Conservation (phyloP, 2,113 vertebrate genomes). For the Chinchilla lanigera region DNA sequence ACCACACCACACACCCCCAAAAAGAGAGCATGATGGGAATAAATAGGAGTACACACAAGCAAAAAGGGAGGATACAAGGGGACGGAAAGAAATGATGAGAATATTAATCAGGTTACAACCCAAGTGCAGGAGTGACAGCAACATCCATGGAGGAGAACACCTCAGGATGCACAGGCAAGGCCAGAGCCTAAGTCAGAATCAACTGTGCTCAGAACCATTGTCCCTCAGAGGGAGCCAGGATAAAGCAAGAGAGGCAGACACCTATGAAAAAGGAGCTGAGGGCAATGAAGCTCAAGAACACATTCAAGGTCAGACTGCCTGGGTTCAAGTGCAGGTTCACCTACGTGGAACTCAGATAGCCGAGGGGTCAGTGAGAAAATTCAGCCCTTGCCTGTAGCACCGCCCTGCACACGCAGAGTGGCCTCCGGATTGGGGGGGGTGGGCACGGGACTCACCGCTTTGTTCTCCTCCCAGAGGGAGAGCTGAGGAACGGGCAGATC, state of each 20-base stretch:
- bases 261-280: neutral
- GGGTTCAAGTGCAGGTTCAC: neutral
- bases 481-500: constrained; percentile 93
- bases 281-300: neutral
- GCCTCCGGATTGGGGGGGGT: neutral
- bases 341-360: neutral
- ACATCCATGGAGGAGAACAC: neutral
- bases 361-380: neutral
- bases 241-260: neutral
- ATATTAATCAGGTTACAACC: neutral
- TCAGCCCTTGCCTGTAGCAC: neutral
- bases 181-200: neutral
- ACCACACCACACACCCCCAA: neutral
- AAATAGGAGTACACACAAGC: neutral
- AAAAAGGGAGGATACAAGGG: neutral
- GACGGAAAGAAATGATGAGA: accelerated
- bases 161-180: neutral
- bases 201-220: neutral
- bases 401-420: accelerated
- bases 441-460: constrained; percentile 89
- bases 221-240: neutral
- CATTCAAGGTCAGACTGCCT: neutral
- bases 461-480: constrained; percentile 92
- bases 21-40: neutral
- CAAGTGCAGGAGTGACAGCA: no score